Base-by-base conservation (phyloP, 2,888 invertebrate genomes). In the Epinotia demarniana region DNA sequence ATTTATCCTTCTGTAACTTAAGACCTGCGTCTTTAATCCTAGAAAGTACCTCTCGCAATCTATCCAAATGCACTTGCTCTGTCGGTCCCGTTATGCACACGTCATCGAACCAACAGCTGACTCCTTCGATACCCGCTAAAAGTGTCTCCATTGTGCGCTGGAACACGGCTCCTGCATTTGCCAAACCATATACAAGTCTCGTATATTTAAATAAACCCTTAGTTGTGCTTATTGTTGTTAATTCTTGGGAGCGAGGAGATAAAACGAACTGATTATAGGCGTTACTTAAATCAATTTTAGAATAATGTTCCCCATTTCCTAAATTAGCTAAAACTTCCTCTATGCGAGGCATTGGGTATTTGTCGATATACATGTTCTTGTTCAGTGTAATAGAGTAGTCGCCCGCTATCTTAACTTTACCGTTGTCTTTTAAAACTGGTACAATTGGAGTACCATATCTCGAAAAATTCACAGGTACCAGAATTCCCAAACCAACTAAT, bases 161-260 rank as follows among this genome's bases (percentile, higher is more conserved):
- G 12, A 60, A 60, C 9, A 60, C 23, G 5, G 60, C 60, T 16
- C 27, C 27, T 23, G 60, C 60, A 27, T 60, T 60, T 12, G 60
- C 27, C 3, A 60, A 19, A 6, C 60, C 60, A 23, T 27, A 60
- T 12, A 27, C 27, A 13, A 60, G 16, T 9, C 60, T 23, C 6
- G 60, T 60, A 60, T 60, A 60, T 60, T 23, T 60, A 27, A 60
- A 60, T 27, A 60, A 13, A 23, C 60, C 60, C 23, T 27, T 23
- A 16, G 60, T 60, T 19, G 60, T 60, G 23, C 16, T 60, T 9
- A 60, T 60, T 23, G 60, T 60, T 19, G 60, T 60, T 16, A 60
- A 23, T 23, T 60, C 27, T 6, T 27, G 60, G 16, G 60, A 23
- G 12, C 43, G 43, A 12, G 43, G 43, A 46, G 43, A 46, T 11